phyloP scores from a whole-genome alignment of 2,797 vertebrate genomes.

The Molossus molossus region DNA sequence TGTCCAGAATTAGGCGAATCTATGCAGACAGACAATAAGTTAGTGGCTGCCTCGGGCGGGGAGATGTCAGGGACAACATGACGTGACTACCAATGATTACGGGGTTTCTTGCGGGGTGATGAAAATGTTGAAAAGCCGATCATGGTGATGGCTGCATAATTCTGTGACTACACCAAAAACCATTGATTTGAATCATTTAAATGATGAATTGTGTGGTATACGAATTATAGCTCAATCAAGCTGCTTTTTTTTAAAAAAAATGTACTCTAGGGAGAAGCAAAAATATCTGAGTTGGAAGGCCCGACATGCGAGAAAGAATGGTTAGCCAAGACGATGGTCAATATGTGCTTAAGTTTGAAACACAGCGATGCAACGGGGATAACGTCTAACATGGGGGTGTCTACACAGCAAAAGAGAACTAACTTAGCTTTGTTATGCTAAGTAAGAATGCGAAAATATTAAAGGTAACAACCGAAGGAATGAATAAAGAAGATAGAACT shows the following conservation, averaged over 20 bases:
- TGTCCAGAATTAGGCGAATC: neutral
- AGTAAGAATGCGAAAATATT: neutral
- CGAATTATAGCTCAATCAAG: slow-evolving; percentile 1
- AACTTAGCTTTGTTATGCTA: neutral
- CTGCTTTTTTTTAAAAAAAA: neutral
- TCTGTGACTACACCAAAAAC: neutral
- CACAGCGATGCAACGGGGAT: fast-evolving
- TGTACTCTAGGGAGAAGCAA: neutral
- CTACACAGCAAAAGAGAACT: neutral
- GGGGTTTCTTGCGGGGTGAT: neutral
- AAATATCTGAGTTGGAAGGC: slow-evolving; percentile 1
- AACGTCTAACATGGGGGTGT: neutral
- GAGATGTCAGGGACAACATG: neutral
- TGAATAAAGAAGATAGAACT: neutral
- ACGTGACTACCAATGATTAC: neutral
- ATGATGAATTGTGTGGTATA: neutral
- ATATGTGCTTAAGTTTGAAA: neutral
- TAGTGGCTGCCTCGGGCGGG: neutral
- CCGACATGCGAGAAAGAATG: neutral
- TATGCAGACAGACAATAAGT: neutral
- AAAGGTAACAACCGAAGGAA: neutral
- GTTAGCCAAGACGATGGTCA: neutral
- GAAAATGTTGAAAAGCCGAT: neutral
- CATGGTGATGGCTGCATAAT: neutral
- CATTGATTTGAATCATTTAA: neutral